phyloP scores from a whole-genome alignment of 1,140 invertebrate genomes.

The Globodera rostochiensis region DNA sequence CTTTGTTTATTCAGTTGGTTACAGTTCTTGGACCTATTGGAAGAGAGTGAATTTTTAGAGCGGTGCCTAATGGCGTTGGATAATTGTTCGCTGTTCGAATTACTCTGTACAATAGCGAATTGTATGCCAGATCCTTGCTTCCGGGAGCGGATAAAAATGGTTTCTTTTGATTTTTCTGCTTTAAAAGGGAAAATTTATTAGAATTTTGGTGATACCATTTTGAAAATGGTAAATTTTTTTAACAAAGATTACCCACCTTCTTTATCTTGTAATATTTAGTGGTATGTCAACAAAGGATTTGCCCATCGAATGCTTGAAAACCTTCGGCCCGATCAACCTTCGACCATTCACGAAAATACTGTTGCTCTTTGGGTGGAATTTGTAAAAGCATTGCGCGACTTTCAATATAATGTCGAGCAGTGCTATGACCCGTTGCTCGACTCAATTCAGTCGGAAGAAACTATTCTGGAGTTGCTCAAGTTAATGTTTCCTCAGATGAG shows the following conservation, averaged over 20 bases:
- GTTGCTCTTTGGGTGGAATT: slow-evolving; percentile 42
- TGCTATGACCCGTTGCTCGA: slow-evolving; percentile 36
- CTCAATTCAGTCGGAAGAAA: slow-evolving; percentile 39
- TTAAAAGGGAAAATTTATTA: slow-evolving; percentile 15
- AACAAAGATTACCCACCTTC: neutral
- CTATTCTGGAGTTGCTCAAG: slow-evolving; percentile 27
- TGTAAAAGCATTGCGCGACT: slow-evolving; percentile 39
- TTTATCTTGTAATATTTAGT: slow-evolving; percentile 27
- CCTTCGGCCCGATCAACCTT: slow-evolving; percentile 32
- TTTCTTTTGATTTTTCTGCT: slow-evolving; percentile 10
- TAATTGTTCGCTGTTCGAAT: slow-evolving; percentile 38
- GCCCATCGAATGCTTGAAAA: slow-evolving; percentile 23
- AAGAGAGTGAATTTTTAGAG: slow-evolving; percentile 42
- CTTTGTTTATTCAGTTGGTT: slow-evolving; percentile 22
- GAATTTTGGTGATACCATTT: too few relatives aligned
- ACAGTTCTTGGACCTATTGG: slow-evolving; percentile 37
- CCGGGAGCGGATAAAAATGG: slow-evolving; percentile 33
- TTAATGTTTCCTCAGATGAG: slow-evolving; percentile 33
- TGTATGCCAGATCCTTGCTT: slow-evolving; percentile 39
- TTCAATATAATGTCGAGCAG: slow-evolving; percentile 43
- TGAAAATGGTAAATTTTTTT: neutral
- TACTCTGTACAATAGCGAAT: slow-evolving; percentile 41
- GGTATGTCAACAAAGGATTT: slow-evolving; percentile 36
- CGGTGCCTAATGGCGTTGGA: slow-evolving; percentile 24
- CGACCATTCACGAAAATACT: slow-evolving; percentile 37